Percentiles rank a stretch among this genome's conserved stretches.
These are phyloP conservation scores for Heloderma charlesbogerti DNA, from an alignment of 2,113 vertebrate species.

Conservation along the genomic window DNA sequence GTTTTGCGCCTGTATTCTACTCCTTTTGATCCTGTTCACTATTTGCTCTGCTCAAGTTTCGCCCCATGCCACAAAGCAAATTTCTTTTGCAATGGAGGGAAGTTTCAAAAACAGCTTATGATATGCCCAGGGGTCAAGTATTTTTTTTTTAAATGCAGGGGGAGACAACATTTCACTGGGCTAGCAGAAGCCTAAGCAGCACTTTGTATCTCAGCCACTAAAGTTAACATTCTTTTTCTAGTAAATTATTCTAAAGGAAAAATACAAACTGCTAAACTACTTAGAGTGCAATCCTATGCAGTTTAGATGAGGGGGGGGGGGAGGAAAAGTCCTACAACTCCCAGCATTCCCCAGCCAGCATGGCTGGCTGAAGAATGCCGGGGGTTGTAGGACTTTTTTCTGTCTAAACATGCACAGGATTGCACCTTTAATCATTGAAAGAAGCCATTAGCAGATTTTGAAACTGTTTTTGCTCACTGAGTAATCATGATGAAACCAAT, in stretches of 20 bases:
- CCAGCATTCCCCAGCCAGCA: too few relatives aligned
- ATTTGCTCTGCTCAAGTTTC: neutral
- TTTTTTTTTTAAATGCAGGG: neutral
- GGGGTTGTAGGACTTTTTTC: too few relatives aligned
- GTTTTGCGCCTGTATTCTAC: neutral
- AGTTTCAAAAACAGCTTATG: neutral
- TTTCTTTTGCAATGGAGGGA: neutral
- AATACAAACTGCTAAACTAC: neutral
- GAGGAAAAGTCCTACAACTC: too few relatives aligned
- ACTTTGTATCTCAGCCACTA: neutral
- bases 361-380: too few relatives aligned
- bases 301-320: too few relatives aligned
- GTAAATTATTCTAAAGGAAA: neutral
- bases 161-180: neutral
- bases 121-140: neutral
- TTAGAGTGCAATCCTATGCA: too few relatives aligned
- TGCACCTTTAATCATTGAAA: constrained; percentile 53
- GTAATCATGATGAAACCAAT: neutral
- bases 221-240: neutral
- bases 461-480: neutral
- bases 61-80: neutral
- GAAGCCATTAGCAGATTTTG: constrained; percentile 19
- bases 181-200: neutral
- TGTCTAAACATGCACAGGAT: too few relatives aligned
- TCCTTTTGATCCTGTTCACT: neutral